Evolutionary conservation across 2,113 vertebrate genomes (phyloP), one percentile per base, ranked within the genome.

Genomic region (Erinaceus europaeus): DNA sequence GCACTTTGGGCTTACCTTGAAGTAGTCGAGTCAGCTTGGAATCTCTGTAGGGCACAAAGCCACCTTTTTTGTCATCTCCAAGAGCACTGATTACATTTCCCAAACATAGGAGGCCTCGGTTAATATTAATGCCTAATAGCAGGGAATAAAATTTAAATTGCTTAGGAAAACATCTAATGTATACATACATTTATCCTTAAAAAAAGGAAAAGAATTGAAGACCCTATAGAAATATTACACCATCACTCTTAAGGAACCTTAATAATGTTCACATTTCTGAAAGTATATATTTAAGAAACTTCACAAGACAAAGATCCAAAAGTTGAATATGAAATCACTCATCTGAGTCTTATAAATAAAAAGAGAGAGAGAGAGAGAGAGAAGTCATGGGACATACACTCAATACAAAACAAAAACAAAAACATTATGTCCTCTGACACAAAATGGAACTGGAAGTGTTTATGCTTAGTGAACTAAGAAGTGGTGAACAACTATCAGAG

Each of bases 21-120:
- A 99, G 97, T 71, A 99, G 96, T 3, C 99, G 98, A 0, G 99
- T 99, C 79, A 99, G 90, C 81, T 99, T 99, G 1, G 99, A 99
- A 96, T 99, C 98, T 96, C 99, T 98, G 96, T 99, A 99, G n/a
- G 99, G 99, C 50, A 99, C 98, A 97, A 99, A 99, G 0, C 95
- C 94, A 14, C 97, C 97, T 90, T 98, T 99, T 93, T 99, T 99
- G 74, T 99, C 99, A 68, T 99, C 99, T 25, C 99, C 99, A 40
- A 99, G 97, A n/a, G 99, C 99, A 81, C 99, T 99, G 94, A 99
- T 99, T 52, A 99, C 99, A 50, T 99, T 99, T 27, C 99, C 99
- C 97, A 99, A 94, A 91, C 97, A 98, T 46, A 99, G 97, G 84
- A 99, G 98, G 6, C 99, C 99, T 62, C 98, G 97, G 96, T 99